Evolutionary conservation across 1,140 invertebrate genomes (phyloP).

Genomic region (Heliconius nattereri): DNA sequence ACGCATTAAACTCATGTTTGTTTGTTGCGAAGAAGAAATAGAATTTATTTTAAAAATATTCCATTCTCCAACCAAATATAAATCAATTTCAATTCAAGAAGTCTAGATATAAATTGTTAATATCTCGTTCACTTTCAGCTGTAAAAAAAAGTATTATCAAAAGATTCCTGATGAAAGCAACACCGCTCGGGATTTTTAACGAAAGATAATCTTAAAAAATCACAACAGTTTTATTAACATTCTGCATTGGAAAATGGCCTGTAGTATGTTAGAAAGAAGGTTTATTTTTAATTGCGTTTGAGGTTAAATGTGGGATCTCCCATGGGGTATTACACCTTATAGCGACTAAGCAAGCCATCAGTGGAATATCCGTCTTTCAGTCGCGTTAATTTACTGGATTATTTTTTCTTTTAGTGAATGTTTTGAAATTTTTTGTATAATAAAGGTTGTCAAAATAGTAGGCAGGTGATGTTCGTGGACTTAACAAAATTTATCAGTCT

Average conservation of each 20-base stretch:
- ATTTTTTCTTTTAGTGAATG: constrained; percentile 17
- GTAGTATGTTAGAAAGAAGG: constrained; percentile 14
- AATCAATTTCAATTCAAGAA: background rate
- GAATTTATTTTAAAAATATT: no score
- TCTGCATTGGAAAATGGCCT: background rate
- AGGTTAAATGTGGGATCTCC: constrained; percentile 42
- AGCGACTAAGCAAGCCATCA: constrained; percentile 52
- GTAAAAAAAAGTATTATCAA: constrained; percentile 48
- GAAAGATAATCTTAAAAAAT: constrained; percentile 60
- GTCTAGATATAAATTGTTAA: background rate
- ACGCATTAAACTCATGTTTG: no score
- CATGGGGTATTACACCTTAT: constrained; percentile 56
- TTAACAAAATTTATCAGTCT: no score
- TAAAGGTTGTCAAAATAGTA: no score
- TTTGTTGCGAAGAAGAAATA: no score
- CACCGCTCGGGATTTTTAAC: constrained; percentile 54
- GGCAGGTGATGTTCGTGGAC: no score
- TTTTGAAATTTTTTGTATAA: no score
- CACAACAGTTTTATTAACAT: constrained; percentile 51
- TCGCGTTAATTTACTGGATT: constrained; percentile 49
- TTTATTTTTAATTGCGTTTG: constrained; percentile 27
- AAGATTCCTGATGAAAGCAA: constrained; percentile 48
- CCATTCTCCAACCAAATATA: background rate
- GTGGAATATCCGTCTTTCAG: constrained; percentile 47
- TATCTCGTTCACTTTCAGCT: constrained; percentile 38